Conservation (phyloP, 2,797 vertebrate genomes). For the Taeniopygia guttata region DNA sequence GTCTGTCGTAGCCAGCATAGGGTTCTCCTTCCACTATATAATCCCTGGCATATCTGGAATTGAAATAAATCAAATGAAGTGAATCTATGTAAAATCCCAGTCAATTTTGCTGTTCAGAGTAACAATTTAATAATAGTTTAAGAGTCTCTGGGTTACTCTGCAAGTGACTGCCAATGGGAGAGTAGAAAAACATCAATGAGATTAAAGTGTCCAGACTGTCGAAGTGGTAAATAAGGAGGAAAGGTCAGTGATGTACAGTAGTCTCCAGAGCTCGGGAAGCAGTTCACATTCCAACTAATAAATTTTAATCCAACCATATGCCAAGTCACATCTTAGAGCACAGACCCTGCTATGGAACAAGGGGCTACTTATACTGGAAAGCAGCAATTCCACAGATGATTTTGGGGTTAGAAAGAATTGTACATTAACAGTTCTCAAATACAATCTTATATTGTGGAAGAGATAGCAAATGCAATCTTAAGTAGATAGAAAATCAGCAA, state of each 20-base stretch:
- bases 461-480: neutral
- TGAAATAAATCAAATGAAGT: neutral
- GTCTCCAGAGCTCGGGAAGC: neutral
- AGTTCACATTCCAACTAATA: neutral
- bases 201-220: neutral
- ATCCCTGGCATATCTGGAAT: slow-evolving; percentile 88
- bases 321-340: neutral
- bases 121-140: neutral
- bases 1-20: slow-evolving; percentile 94
- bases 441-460: neutral
- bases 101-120: neutral
- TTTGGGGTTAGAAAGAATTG: neutral
- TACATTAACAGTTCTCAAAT: neutral
- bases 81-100: neutral
- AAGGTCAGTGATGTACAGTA: neutral
- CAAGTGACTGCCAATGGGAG: neutral
- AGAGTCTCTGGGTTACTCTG: neutral
- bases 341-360: neutral
- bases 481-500: neutral
- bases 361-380: neutral
- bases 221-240: neutral
- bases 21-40: slow-evolving; percentile 95
- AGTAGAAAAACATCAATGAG: neutral
- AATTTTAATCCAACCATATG: neutral
- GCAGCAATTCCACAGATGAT: neutral